Evolutionary conservation across 2,113 vertebrate species (phyloP), one percentile per base, ranked within the genome.

Genomic region (Pampusana beccarii): DNA sequence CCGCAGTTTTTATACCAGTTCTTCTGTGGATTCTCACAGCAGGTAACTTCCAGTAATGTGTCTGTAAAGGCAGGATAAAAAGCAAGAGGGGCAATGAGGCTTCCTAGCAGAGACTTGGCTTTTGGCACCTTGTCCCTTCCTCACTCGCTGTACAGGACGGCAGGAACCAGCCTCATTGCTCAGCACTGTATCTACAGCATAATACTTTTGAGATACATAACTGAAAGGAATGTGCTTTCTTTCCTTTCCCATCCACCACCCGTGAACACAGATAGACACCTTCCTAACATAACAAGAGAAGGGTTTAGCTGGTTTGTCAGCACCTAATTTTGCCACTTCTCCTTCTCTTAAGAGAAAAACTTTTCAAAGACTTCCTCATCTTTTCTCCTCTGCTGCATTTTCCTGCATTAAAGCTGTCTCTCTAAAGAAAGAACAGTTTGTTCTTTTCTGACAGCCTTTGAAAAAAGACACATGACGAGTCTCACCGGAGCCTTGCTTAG

Each of bases 1-100:
- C 99, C 99, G 36, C 99, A 99, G 92, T 99, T 99, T 99, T 99
- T 99, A 97, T 99, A 99, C 98, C 99, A 99, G 98, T 99, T 99
- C 97, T 99, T 99, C 98, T 99, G 99, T 95, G 99, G 99, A 94
- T 99, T 99, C 97, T 99, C 99, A 74, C 99, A 99, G 97, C 99
- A 99, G 98, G 99, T 99, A 98, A 97, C 98, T 98, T 83, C 74
- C 44, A 56, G 33, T 56, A 65, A 28, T 1, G 1, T 25, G 11
- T 34, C 50, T 58, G 2, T 84, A 75, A 82, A 93, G 13, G 38
- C 34, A 46, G 42, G 31, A 51, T 74, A 44, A 72, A 91, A 89
- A 92, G 18, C 56, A 60, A 58, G 29, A 33, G 61, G 23, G 25
- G n/a, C 51, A 44, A 4, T 64, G 60, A 65, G n/a, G 42, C 6